Evolutionary conservation across 2,797 vertebrate species (phyloP).

Genomic region (Lerista edwardsae): DNA sequence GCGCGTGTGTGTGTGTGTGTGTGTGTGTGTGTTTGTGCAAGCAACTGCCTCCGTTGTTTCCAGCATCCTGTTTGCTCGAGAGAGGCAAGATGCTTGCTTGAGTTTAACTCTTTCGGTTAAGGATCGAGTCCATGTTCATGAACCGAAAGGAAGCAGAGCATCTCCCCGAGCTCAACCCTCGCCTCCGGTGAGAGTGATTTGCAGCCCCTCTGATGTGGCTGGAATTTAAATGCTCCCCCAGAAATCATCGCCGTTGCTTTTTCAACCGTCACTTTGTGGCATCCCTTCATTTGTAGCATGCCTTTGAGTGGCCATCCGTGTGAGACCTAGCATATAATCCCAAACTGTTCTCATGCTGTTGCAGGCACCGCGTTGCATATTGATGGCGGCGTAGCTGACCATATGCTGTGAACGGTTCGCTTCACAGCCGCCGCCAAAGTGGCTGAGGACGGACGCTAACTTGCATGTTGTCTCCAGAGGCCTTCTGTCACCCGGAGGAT

Average conservation of each 20-base stretch:
- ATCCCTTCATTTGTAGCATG: conserved; percentile 61
- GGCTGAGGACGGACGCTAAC: conserved; percentile 48
- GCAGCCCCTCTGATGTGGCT: conserved; percentile 16
- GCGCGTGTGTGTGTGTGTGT: no score
- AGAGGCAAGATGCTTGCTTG: not conserved
- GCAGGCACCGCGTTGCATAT: conserved; percentile 64
- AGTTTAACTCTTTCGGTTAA: not conserved
- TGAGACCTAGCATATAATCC: conserved; percentile 72
- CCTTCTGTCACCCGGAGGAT: conserved; percentile 6
- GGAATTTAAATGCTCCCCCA: conserved; percentile 54
- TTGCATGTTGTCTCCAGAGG: conserved; percentile 13
- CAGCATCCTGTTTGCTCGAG: not conserved
- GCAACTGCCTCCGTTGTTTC: not conserved
- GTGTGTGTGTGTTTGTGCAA: not conserved
- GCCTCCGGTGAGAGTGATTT: not conserved
- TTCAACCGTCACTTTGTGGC: conserved; percentile 62
- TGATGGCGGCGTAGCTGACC: conserved; percentile 58
- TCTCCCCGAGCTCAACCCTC: not conserved
- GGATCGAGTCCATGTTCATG: conserved; percentile 13
- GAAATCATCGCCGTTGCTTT: conserved; percentile 57
- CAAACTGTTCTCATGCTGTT: conserved; percentile 68
- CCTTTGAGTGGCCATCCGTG: conserved; percentile 62
- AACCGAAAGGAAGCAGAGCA: not conserved
- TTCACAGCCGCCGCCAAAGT: conserved; percentile 66
- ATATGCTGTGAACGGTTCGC: conserved; percentile 70